phyloP scores from a whole-genome alignment of 2,797 vertebrate genomes.

The Anas bahamensis region DNA sequence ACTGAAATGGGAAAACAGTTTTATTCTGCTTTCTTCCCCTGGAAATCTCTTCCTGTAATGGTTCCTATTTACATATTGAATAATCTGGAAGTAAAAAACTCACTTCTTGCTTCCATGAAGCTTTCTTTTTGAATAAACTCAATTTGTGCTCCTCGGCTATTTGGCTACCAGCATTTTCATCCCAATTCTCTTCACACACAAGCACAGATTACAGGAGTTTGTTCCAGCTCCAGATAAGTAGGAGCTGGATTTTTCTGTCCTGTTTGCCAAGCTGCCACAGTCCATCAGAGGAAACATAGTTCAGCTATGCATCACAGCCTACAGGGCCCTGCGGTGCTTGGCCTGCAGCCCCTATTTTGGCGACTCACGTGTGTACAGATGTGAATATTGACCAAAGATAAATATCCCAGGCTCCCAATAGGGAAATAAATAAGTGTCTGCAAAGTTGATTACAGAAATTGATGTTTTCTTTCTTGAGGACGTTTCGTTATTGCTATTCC shows the following conservation, averaged over 20 bases:
- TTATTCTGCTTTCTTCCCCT: no score
- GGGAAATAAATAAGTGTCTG: background rate
- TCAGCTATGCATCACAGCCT: background rate
- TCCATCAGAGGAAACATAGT: background rate
- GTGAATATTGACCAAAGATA: background rate
- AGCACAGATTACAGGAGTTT: background rate
- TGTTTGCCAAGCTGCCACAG: background rate
- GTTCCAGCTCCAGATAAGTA: conserved; percentile 18
- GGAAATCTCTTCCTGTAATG: no score
- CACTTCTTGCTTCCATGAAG: background rate
- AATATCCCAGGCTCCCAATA: background rate
- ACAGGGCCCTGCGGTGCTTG: background rate
- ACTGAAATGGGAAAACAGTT: no score
- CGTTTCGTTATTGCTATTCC: background rate
- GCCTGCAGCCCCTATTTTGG: background rate
- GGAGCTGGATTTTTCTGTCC: conserved; percentile 34
- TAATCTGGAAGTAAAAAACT: no score
- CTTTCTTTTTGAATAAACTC: conserved; percentile 2
- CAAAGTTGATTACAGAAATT: background rate
- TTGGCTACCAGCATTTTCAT: conserved; percentile 18
- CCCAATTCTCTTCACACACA: background rate
- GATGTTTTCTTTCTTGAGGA: background rate
- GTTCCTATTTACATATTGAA: no score
- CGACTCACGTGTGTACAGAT: background rate
- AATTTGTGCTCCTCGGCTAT: background rate